A percentile compares a stretch with the other conserved stretches of the same genome.
These are phyloP conservation scores for Liopterus haemorrhoidalis DNA, from an alignment of 2,888 invertebrate species.

Conservation along the genomic window DNA sequence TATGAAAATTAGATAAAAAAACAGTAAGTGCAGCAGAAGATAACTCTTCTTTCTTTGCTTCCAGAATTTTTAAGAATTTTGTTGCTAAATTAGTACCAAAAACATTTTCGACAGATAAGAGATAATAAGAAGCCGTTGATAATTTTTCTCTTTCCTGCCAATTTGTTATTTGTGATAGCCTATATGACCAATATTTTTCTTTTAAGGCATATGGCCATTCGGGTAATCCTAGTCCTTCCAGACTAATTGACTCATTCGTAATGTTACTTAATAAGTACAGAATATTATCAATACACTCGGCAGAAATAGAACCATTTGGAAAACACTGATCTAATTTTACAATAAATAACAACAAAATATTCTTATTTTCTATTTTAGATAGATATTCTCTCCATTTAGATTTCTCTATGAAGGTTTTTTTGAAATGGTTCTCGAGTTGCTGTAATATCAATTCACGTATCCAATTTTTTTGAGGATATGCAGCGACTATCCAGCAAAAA, in stretches of 20 bases:
- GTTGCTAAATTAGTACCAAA: conserved; percentile 14
- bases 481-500: conserved; percentile 31
- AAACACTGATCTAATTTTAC: conserved; percentile 27
- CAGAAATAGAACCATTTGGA: conserved; percentile 11
- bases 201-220: conserved; percentile 32
- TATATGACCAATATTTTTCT: conserved; percentile 26
- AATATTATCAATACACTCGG: conserved; percentile 24
- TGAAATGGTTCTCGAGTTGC: conserved; percentile 31
- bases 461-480: conserved; percentile 31
- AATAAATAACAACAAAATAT: conserved; percentile 26
- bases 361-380: conserved; percentile 26
- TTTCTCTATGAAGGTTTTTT: conserved; percentile 22
- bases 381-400: conserved; percentile 28
- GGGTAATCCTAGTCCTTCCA: no score
- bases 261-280: conserved; percentile 26
- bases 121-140: conserved; percentile 24
- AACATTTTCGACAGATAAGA: conserved; percentile 24
- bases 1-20: conserved; percentile 22
- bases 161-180: conserved; percentile 20
- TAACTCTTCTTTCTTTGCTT: conserved; percentile 12
- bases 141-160: conserved; percentile 26
- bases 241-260: no score
- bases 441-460: conserved; percentile 29
- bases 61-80: conserved; percentile 20
- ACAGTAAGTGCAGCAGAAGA: conserved; percentile 11